These are phyloP conservation scores for Spodoptera exigua DNA, from an alignment of 2,888 invertebrate genomes.

Conservation along the genomic window DNA sequence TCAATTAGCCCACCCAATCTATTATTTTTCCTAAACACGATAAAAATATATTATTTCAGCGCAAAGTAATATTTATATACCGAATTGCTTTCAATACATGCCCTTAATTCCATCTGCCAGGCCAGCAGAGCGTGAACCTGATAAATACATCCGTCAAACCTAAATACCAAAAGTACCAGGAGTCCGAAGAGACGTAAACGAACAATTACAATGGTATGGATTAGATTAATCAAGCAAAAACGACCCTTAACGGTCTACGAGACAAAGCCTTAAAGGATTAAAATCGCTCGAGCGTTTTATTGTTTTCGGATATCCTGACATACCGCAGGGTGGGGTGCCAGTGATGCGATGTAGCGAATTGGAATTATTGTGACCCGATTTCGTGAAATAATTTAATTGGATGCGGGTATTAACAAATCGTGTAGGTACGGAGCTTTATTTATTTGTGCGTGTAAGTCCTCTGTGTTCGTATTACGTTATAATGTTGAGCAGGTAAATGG, in stretches of 20 bases:
- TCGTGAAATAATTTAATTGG: conserved; percentile 43
- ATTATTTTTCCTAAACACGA: background rate
- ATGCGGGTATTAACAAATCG: conserved; percentile 31
- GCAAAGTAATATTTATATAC: conserved; percentile 9
- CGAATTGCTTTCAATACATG: conserved; percentile 5
- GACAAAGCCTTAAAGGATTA: conserved; percentile 78
- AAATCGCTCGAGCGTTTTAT: conserved; percentile 79
- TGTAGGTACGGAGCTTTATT: conserved; percentile 18
- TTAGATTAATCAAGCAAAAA: conserved; percentile 82
- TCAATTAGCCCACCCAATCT: background rate
- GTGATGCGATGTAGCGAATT: conserved; percentile 27
- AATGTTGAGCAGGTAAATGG: background rate
- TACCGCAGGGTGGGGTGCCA: conserved; percentile 52
- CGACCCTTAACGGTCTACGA: conserved; percentile 72
- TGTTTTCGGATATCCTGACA: conserved; percentile 75
- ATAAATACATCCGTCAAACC: conserved; percentile 51
- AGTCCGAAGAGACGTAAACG: conserved; percentile 56
- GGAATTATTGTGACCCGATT: conserved; percentile 23
- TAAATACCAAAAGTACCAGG: conserved; percentile 40
- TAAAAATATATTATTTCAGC: background rate
- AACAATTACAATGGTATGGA: conserved; percentile 75
- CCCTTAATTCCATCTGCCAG: conserved; percentile 26
- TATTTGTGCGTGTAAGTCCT: conserved; percentile 25
- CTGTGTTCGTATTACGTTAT: conserved; percentile 10
- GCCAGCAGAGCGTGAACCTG: conserved; percentile 35